Evolutionary conservation across 2,797 vertebrate genomes (phyloP), one percentile per base, ranked within the genome.

Genomic region (Myripristis murdjan): DNA sequence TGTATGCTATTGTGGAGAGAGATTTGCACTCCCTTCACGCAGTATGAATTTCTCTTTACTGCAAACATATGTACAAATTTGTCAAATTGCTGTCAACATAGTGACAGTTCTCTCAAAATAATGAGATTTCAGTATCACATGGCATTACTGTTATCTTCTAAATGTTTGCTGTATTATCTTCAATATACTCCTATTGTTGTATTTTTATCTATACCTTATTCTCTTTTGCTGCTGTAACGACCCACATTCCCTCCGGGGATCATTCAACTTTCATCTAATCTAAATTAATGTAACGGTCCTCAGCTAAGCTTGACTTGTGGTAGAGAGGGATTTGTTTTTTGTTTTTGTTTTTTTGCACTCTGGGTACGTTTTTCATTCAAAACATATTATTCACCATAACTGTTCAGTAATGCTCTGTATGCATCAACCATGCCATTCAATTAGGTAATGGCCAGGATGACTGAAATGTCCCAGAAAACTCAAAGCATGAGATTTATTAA

Each of bases 401-500:
- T 18, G 16, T n/a, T 20, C 18, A 46, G 16, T 46, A 8, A 6
- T 46, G n/a, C 43, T 46, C 4, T 20, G 43, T 18, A 20, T 20
- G 41, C 41, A 43, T 43, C 41, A 43, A 43, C 12, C 15, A 43
- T 16, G 16, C 16, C 0, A 43, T 46, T 10, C 2, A 20, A 20
- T 20, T 46, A 46, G 2, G 10, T 3, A 26, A 31, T 2, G 35
- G 57, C 24, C 12, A 23, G 16, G 15, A 68, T 54, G 28, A 63
- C 39, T 56, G 18, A 82, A 70, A 62, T 48, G 26, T 49, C 33
- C 20, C 20, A 3, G 11, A 11, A 47, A 22, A 14, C 35, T 72
- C 20, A 65, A 68, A 31, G 14, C 31, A 7, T 16, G 15, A 58
- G 33, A 65, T 54, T 54, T 52, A 61, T 64, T 48, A 46, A 5